These are phyloP conservation scores for Plumapathes pennacea DNA, from an alignment of 92 coral and sea anemone species.

Conservation along the genomic window DNA sequence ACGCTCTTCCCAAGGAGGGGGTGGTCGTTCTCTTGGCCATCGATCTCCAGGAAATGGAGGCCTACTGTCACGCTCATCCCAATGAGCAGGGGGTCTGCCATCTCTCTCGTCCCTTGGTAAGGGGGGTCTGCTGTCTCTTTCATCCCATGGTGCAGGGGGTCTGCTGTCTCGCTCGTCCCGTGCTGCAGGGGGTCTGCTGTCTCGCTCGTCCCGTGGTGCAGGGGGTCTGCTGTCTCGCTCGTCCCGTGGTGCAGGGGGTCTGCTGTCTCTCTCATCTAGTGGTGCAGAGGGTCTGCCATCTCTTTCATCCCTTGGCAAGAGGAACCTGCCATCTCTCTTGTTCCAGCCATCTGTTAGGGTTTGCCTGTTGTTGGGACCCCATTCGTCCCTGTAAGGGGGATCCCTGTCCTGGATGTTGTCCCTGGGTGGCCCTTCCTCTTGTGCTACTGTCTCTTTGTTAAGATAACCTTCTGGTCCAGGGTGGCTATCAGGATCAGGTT, in stretches of 20 bases:
- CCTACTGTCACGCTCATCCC: conserved; percentile 2
- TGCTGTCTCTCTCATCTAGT: conserved; percentile 8
- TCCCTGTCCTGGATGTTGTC: conserved; percentile 16
- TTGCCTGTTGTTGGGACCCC: conserved; percentile 10
- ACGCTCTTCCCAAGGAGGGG: conserved; percentile 9
- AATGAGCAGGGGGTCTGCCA: conserved; percentile 9
- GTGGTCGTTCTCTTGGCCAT: conserved; percentile 3
- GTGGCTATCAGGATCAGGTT: no score
- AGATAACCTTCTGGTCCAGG: no score
- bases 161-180: conserved; percentile 28
- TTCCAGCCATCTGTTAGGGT: conserved; percentile 1
- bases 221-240: conserved; percentile 1
- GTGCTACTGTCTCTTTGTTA: no score
- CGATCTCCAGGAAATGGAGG: conserved; percentile 19
- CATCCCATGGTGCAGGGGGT: conserved; percentile 33
- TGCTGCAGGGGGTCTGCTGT: conserved; percentile 37
- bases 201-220: conserved; percentile 21
- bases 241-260: conserved; percentile 14
- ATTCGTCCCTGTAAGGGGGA: neutral
- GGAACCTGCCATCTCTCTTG: conserved; percentile 13
- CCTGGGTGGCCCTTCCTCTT: neutral
- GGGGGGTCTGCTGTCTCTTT: conserved; percentile 27
- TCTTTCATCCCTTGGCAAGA: conserved; percentile 4
- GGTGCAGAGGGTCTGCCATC: conserved; percentile 20
- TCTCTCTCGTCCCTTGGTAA: conserved; percentile 7